phyloP scores from a whole-genome alignment of 2,888 invertebrate genomes.

The Drosophila aldrichi region DNA sequence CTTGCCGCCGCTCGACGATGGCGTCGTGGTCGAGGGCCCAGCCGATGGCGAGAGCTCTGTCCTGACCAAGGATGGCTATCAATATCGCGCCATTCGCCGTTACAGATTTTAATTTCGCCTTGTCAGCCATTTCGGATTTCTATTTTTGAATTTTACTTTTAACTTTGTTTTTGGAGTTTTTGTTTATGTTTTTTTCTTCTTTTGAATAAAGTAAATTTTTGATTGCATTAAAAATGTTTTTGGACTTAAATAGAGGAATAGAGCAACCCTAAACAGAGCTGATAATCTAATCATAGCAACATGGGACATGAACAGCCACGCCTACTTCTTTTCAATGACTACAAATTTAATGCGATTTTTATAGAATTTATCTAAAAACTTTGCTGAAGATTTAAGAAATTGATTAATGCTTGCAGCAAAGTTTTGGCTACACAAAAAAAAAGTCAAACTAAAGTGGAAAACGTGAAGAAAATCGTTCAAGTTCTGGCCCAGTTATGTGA shows the following conservation, averaged over 20 bases:
- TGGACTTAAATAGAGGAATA: background rate
- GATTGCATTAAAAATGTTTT: background rate
- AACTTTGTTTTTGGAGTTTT: constrained; percentile 40
- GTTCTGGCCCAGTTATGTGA: background rate
- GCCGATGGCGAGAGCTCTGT: constrained; percentile 60
- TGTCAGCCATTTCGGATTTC: background rate
- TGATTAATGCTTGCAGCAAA: too few species aligned
- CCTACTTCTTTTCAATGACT: too few species aligned
- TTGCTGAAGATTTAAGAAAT: too few species aligned
- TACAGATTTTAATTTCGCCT: constrained; percentile 60
- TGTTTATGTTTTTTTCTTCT: constrained; percentile 34
- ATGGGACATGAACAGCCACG: too few species aligned
- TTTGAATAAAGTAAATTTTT: constrained; percentile 31
- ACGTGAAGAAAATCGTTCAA: background rate
- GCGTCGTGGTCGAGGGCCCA: constrained; percentile 60
- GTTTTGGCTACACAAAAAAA: background rate
- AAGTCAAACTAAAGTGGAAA: background rate
- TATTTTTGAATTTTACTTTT: constrained; percentile 2
- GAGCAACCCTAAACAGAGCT: background rate
- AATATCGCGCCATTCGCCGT: constrained; percentile 78
- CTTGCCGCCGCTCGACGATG: constrained; percentile 63
- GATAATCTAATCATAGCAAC: background rate
- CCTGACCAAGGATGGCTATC: constrained; percentile 78
- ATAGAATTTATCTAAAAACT: too few species aligned
- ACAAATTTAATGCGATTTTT: too few species aligned